These are phyloP conservation scores for Distichodus sexfasciatus DNA, from an alignment of 2,797 vertebrate species.

Conservation along the genomic window DNA sequence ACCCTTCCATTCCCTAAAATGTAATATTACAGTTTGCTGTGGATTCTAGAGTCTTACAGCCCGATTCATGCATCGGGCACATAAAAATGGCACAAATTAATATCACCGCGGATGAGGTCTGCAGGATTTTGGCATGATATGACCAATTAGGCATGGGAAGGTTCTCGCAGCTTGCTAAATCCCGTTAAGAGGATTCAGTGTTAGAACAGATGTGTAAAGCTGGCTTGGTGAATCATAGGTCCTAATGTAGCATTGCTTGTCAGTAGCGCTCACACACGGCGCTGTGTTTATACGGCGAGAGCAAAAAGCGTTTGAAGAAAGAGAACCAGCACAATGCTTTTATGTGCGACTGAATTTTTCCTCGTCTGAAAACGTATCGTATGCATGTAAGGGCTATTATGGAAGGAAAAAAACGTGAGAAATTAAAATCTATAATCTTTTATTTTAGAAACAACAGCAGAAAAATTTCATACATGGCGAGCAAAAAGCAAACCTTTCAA, in stretches of 20 bases:
- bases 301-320: not conserved
- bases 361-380: not conserved
- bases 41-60: not conserved
- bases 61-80: not conserved
- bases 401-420: not conserved
- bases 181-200: not conserved
- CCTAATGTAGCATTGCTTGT: not conserved
- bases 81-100: not conserved
- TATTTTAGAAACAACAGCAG: constrained; percentile 51
- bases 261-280: not conserved
- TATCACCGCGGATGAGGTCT: not conserved
- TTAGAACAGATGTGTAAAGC: not conserved
- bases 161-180: not conserved
- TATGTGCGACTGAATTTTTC: no score
- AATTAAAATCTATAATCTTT: constrained; percentile 49
- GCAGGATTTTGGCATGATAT: not conserved
- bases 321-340: not conserved
- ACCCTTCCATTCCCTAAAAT: no score
- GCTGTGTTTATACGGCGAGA: no score
- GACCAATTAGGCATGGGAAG: not conserved
- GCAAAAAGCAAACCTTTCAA: constrained; percentile 43
- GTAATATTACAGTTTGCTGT: no score
- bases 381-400: not conserved
- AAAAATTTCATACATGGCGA: constrained; percentile 45
- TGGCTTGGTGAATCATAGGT: not conserved